Evolutionary conservation across 2,797 vertebrate species (phyloP), one percentile per base, ranked within the genome.

Genomic region (Setipinna tenuifilis): DNA sequence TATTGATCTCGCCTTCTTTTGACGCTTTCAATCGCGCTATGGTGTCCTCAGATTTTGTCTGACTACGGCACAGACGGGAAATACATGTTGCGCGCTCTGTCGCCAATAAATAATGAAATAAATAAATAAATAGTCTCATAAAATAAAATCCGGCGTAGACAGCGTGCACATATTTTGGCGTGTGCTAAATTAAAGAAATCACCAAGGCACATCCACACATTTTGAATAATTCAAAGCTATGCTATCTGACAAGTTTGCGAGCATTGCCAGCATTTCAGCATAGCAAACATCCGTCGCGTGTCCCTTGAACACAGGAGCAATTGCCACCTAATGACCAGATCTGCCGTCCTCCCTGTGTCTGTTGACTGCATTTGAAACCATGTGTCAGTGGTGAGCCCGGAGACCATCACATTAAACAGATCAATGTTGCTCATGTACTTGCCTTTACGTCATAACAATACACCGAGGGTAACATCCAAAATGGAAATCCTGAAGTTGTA

Each of bases 51-150:
- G 71, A 65, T 71, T 81, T 61, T 41, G 61, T 44, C n/a, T 31
- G 68, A 68, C 82, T 57, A 54, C 57, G 80, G 35, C 75, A 61
- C 87, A 80, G 61, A 86, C 88, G 89, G 87, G 83, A 90, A 87
- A 89, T 91, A 94, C 94, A 93, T 94, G 94, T 94, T 95, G 94
- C 94, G 86, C 92, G 84, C 83, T 82, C 50, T 82, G 44, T 44
- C 71, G 41, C 71, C 35, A 82, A 81, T 80, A 75, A 61, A 81
- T 62, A 48, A 61, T 68, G 35, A 71, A 57, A 85, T 61, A 81
- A 78, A 78, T 78, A 78, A 44, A 78, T 78, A 35, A 75, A 44
- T 78, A 78, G 71, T 17, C 71, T 44, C 31, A 78, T 78, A 78
- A 44, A 78, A 3, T 78, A 78, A 78, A 78, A 78, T 78, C 31